Evolutionary conservation across 2,888 invertebrate species (phyloP), one percentile per base, ranked within the genome.

Genomic region (Pachliopta kotzebuea): DNA sequence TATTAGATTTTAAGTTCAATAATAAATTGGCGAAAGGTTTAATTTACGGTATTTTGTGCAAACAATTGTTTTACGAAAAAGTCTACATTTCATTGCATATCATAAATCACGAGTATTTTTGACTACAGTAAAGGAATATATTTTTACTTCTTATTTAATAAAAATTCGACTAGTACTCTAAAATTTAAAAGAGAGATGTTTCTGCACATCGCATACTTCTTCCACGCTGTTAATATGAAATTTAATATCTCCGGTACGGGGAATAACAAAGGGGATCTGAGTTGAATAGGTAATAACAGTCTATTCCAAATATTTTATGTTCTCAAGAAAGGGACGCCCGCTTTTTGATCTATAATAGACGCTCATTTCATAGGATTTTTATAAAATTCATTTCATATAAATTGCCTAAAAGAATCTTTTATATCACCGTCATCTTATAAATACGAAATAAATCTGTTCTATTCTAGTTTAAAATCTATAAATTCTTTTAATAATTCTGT

Each of bases 261-360:
- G 52, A 52, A 45, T 61, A 62, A 65, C 58, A 62, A 65, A 61
- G 57, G 31, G 31, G 49, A 56, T 54, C 55, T 11, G 54, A 50
- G 61, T 61, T 65, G 65, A 62, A 65, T 65, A 61, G 54, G 58
- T 62, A 65, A 65, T 65, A 65, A 58, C 58, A 53, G 54, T 62
- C 61, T 56, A 58, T 65, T 61, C 23, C 20, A 53, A 65, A 65
- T 65, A 55, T 31, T 61, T 65, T 62, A 58, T 62, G 57, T 56
- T 57, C 49, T 54, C 24, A 21, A 65, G 49, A 52, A 56, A 60
- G 52, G 52, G 55, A 31, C 60, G 65, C 69, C 67, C 68, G 67
- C 70, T 59, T 37, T 60, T 37, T 26, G 24, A 21, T 21, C 21
- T 59, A 11, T 29, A 20, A 37, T 60, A 52, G 23, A 31, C 23